Percentiles rank a stretch among this genome's conserved stretches.
phyloP scores from a whole-genome alignment of 2,888 invertebrate species.

The Tachina lurida region DNA sequence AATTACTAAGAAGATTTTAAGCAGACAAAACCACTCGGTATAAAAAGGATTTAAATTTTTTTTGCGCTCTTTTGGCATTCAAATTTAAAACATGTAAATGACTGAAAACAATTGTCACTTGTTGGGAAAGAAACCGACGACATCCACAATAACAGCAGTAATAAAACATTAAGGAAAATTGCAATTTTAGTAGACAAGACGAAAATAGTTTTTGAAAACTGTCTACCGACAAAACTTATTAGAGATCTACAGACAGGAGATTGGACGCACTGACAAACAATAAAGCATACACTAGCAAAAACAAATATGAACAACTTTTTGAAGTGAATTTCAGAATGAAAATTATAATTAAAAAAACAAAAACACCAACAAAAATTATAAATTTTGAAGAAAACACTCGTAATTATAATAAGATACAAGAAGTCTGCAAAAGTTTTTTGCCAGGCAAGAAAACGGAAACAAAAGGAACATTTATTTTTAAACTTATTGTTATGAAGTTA shows the following conservation, averaged over 20 bases:
- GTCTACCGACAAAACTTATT: constrained; percentile 20
- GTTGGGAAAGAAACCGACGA: constrained; percentile 33
- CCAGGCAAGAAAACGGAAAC: neutral
- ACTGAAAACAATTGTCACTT: constrained; percentile 71
- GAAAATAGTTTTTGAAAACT: constrained; percentile 59
- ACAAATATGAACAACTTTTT: constrained; percentile 46
- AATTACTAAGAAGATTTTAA: constrained; percentile 15
- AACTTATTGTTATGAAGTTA: neutral
- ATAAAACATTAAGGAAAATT: constrained; percentile 64
- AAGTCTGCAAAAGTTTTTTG: constrained; percentile 58
- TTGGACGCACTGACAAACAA: constrained; percentile 6
- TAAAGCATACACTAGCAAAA: constrained; percentile 31
- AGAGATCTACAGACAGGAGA: constrained; percentile 7
- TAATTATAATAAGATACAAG: constrained; percentile 59
- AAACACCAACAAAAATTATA: neutral
- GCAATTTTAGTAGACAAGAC: constrained; percentile 65
- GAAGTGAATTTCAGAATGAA: constrained; percentile 56
- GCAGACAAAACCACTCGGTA: constrained; percentile 59
- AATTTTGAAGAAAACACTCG: constrained; percentile 40
- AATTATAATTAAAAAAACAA: constrained; percentile 48
- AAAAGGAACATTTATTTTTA: constrained; percentile 1
- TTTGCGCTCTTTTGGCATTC: constrained; percentile 40
- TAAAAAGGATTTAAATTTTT: constrained; percentile 33
- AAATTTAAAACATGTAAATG: constrained; percentile 68
- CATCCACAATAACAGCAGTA: constrained; percentile 43